Evolutionary conservation across 2,888 invertebrate genomes (phyloP).

Genomic region (Lissonota sp.): DNA sequence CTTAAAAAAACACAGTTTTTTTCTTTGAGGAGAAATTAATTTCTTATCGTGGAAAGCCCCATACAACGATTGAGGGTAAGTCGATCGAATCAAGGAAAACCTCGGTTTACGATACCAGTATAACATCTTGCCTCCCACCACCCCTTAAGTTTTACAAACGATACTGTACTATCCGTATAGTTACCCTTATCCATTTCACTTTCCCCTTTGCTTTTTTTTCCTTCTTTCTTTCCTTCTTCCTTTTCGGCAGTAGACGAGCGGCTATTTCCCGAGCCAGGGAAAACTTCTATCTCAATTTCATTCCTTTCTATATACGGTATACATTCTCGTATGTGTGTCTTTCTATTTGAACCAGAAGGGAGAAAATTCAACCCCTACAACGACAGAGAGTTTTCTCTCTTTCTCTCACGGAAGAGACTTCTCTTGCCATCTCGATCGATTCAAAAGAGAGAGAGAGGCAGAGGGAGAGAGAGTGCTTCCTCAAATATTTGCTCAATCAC

Average conservation of each 20-base stretch:
- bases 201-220: conserved; percentile 11
- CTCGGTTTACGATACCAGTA: conserved; percentile 32
- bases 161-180: conserved; percentile 3
- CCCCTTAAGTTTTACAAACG: not conserved
- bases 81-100: conserved; percentile 8
- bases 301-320: conserved; percentile 35
- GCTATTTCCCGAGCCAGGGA: conserved; percentile 50
- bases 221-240: not conserved
- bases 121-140: conserved; percentile 17
- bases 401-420: conserved; percentile 6
- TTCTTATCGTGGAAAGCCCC: not conserved
- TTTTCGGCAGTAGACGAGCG: conserved; percentile 21
- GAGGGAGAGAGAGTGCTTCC: conserved; percentile 60
- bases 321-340: conserved; percentile 37
- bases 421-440: conserved; percentile 49
- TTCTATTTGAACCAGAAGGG: conserved; percentile 30
- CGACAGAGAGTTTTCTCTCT: conserved; percentile 41
- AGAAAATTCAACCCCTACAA: conserved; percentile 57
- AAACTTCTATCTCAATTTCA: conserved; percentile 60
- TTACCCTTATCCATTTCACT: conserved; percentile 45
- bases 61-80: not conserved
- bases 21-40: not conserved
- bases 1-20: not conserved
- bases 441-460: conserved; percentile 42
- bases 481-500: conserved; percentile 82